A percentile compares a stretch with the other conserved stretches of the same genome.
phyloP scores from a whole-genome alignment of 2,888 invertebrate genomes.

The Epicampocera succincta region DNA sequence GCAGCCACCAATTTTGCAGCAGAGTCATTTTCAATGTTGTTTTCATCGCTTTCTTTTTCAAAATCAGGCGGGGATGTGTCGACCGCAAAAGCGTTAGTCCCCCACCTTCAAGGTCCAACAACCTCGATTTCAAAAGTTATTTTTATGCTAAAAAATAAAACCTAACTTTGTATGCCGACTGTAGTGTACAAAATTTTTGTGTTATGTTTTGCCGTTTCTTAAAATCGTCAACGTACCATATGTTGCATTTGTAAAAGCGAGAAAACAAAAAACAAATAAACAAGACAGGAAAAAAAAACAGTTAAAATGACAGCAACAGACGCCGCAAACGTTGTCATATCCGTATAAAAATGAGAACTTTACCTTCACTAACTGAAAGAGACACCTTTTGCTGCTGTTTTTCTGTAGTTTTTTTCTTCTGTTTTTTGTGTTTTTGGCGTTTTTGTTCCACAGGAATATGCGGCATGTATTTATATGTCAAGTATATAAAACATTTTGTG shows the following conservation, averaged over 20 bases:
- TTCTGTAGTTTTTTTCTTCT: too few relatives aligned
- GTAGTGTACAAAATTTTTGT: not conserved
- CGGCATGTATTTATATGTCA: constrained; percentile 23
- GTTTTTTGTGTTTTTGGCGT: too few relatives aligned
- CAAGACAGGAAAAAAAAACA: not conserved
- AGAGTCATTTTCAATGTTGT: too few relatives aligned
- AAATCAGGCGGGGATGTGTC: too few relatives aligned
- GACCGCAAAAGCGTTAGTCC: too few relatives aligned
- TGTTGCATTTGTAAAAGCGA: constrained; percentile 40
- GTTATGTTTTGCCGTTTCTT: too few relatives aligned
- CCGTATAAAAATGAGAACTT: constrained; percentile 8
- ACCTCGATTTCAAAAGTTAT: too few relatives aligned
- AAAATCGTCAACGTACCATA: constrained; percentile 34
- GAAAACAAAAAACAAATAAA: not conserved
- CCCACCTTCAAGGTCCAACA: too few relatives aligned
- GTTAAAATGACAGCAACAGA: constrained; percentile 37
- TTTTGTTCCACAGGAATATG: not conserved
- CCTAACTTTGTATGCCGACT: not conserved
- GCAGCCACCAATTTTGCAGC: too few relatives aligned
- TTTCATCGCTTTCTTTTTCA: too few relatives aligned
- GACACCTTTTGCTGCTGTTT: constrained; percentile 9
- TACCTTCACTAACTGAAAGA: constrained; percentile 39
- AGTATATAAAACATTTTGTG: constrained; percentile 16
- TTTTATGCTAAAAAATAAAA: too few relatives aligned
- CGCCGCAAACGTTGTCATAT: constrained; percentile 21